Evolutionary conservation across 2,113 vertebrate genomes (phyloP).

Genomic region (Phyllopteryx taeniolatus): DNA sequence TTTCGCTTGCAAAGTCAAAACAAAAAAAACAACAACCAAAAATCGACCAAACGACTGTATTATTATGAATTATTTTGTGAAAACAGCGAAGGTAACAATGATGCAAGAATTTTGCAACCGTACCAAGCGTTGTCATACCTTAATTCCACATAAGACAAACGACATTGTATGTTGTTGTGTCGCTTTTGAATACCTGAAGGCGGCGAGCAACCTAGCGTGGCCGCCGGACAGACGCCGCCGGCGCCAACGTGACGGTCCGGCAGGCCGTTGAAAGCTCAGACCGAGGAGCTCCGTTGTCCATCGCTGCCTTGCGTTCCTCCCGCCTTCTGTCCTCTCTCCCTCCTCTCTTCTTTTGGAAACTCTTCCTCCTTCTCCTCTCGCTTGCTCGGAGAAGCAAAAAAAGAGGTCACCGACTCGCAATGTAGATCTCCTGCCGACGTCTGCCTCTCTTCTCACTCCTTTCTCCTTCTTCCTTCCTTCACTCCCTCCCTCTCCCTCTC

Average conservation of each 20-base stretch:
- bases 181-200: conserved; percentile 69
- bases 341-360: conserved; percentile 7
- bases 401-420: conserved; percentile 58
- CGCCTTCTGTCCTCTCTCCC: conserved; percentile 37
- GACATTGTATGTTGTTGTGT: neutral
- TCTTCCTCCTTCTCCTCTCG: neutral
- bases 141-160: neutral
- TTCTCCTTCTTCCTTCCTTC: conserved; percentile 35
- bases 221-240: conserved; percentile 59
- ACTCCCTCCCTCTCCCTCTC: conserved; percentile 18
- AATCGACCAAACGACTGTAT: too few relatives aligned
- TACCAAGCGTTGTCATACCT: neutral
- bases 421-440: conserved; percentile 62
- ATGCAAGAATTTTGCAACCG: neutral
- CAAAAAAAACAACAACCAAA: too few relatives aligned
- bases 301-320: conserved; percentile 70
- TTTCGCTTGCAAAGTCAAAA: too few relatives aligned
- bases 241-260: conserved; percentile 62
- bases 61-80: too few relatives aligned
- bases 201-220: conserved; percentile 56
- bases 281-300: conserved; percentile 65
- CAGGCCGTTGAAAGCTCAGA: conserved; percentile 59
- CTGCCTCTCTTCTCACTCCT: conserved; percentile 38
- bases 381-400: conserved; percentile 10
- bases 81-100: neutral